A percentile compares a stretch with the other conserved stretches of the same genome.
Evolutionary conservation across 2,888 invertebrate species (phyloP).

Genomic region (Folsomia candida): DNA sequence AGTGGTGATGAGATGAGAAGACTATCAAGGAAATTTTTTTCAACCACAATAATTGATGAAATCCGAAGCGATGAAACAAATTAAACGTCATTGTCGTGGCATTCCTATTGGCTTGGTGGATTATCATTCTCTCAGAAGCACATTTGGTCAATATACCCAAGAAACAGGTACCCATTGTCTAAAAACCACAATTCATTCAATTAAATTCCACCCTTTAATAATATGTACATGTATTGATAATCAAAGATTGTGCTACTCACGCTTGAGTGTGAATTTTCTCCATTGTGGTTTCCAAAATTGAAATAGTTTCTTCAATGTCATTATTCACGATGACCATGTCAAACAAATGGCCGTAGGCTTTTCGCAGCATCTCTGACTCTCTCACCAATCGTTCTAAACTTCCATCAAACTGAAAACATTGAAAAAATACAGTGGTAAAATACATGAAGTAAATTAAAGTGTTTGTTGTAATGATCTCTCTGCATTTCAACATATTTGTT

Average conservation of each 20-base stretch:
- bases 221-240: conserved; percentile 60
- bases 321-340: conserved; percentile 98
- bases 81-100: background rate
- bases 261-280: conserved; percentile 85
- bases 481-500: background rate
- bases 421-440: too few relatives aligned
- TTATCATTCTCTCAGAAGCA: conserved; percentile 11
- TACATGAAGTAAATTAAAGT: too few relatives aligned
- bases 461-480: background rate
- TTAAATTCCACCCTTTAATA: too few relatives aligned
- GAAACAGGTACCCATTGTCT: conserved; percentile 80
- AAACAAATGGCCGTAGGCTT: conserved; percentile 98
- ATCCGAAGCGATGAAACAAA: background rate
- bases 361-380: conserved; percentile 93
- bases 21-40: background rate
- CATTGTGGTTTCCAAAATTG: conserved; percentile 84
- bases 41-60: background rate
- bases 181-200: too few relatives aligned
- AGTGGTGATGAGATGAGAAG: background rate
- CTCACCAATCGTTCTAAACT: conserved; percentile 92
- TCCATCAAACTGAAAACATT: conserved; percentile 83
- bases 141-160: conserved; percentile 85
- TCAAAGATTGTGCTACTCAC: too few relatives aligned
- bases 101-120: background rate
- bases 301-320: conserved; percentile 98